phyloP scores from a whole-genome alignment of 2,113 vertebrate species.

The Ciconia maguari region DNA sequence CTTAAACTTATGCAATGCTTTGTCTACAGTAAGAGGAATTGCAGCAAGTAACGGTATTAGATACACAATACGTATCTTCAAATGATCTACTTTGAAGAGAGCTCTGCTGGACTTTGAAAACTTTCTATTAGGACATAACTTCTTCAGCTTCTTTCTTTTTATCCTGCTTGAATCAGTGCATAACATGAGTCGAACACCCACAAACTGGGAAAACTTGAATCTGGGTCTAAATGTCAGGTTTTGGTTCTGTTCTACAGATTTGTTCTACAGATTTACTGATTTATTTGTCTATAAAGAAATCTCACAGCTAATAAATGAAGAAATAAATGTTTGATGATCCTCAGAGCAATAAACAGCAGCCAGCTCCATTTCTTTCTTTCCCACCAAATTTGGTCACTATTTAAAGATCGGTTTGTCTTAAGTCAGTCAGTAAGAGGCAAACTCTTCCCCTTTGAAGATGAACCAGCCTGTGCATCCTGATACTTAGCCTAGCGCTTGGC shows the following conservation, averaged over 20 bases:
- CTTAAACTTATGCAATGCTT: conserved; percentile 22
- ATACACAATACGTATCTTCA: background rate
- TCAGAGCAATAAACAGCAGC: background rate
- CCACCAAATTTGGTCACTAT: background rate
- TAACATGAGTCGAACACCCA: background rate
- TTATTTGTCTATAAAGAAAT: background rate
- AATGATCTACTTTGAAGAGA: background rate
- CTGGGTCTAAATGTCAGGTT: background rate
- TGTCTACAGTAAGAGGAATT: background rate
- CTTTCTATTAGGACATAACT: background rate
- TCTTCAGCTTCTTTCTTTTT: background rate
- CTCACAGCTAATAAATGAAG: background rate
- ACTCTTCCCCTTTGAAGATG: background rate
- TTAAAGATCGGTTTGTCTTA: background rate
- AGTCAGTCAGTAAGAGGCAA: background rate
- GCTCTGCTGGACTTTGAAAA: background rate
- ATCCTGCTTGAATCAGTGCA: background rate
- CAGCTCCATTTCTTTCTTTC: background rate
- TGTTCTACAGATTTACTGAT: background rate
- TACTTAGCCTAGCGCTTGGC: background rate
- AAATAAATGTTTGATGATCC: background rate
- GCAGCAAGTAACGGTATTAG: background rate
- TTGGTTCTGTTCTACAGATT: background rate
- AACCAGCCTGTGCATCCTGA: background rate
- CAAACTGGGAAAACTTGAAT: background rate